Conservation (phyloP, 2,797 vertebrate species). For the Clangula hyemalis region DNA sequence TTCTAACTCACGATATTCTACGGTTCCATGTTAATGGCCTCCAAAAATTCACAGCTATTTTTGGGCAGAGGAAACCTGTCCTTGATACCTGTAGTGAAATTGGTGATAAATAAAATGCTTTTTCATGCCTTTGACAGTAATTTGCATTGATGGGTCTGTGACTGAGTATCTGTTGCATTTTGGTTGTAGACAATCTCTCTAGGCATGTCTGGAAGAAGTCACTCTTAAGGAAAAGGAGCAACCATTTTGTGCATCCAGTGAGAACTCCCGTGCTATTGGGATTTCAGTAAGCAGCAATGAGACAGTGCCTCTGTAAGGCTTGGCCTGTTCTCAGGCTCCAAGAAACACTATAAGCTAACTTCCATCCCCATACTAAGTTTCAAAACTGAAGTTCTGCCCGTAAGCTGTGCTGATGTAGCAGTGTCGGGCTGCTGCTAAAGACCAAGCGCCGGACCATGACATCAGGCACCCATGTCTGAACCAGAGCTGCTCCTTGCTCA, state of each 20-base stretch:
- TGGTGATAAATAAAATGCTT: not conserved
- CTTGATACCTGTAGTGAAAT: not conserved
- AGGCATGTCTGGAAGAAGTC: not conserved
- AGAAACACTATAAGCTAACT: not conserved
- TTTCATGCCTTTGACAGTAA: not conserved
- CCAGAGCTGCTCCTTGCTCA: not conserved
- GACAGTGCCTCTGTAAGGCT: not conserved
- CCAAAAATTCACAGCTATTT: not conserved
- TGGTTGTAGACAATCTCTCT: not conserved
- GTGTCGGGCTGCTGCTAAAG: not conserved
- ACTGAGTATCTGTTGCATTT: not conserved
- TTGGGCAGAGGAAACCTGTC: not conserved
- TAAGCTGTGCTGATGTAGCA: not conserved
- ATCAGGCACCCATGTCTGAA: not conserved
- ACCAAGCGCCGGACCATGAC: not conserved
- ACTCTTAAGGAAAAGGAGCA: not conserved
- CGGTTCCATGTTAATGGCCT: not conserved
- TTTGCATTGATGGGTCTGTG: not conserved
- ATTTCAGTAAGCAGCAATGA: not conserved
- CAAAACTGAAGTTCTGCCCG: not conserved
- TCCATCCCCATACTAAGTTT: not conserved
- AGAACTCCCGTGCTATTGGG: not conserved
- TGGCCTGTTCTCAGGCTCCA: not conserved
- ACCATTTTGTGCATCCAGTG: not conserved
- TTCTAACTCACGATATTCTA: too few species aligned